Percentiles rank a stretch among this genome's conserved stretches.
Conservation (phyloP, 2,888 invertebrate species). For the Mellilla xanthometata region DNA sequence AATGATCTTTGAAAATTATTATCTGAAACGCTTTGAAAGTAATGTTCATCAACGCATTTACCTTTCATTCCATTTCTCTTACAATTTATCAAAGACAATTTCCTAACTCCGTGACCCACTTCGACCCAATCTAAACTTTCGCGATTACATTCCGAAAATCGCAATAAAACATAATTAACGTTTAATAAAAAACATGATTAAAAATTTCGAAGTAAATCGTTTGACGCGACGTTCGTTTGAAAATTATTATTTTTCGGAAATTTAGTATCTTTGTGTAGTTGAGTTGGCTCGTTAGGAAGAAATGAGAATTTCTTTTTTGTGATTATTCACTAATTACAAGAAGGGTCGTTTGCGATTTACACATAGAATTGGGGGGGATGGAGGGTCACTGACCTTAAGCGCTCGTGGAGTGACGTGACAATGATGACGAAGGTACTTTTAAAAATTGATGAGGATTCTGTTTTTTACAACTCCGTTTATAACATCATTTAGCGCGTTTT, state of each 20-base stretch:
- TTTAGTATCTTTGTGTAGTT: conserved; percentile 46
- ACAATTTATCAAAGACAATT: conserved; percentile 13
- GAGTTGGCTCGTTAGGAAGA: conserved; percentile 49
- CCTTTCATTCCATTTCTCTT: background rate
- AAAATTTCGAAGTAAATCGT: conserved; percentile 12
- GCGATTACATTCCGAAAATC: conserved; percentile 19
- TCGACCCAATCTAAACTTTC: conserved; percentile 22
- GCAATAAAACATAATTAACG: conserved; percentile 28
- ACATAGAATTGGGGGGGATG: conserved; percentile 42
- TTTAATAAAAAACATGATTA: conserved; percentile 21
- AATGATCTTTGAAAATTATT: background rate
- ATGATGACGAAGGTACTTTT: conserved; percentile 30
- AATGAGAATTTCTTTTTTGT: conserved; percentile 52
- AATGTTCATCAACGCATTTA: background rate
- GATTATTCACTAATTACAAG: conserved; percentile 75
- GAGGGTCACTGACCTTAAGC: conserved; percentile 66
- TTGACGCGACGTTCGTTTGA: conserved; percentile 7
- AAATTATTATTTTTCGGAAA: conserved; percentile 5
- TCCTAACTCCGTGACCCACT: conserved; percentile 13
- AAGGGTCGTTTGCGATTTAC: conserved; percentile 56
- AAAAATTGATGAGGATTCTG: conserved; percentile 25
- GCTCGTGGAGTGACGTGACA: conserved; percentile 38
- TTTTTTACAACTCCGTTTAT: conserved; percentile 17
- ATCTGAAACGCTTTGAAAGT: background rate
- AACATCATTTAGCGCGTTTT: background rate